phyloP scores from a whole-genome alignment of 2,113 vertebrate genomes.

The Ceyx margarethae region DNA sequence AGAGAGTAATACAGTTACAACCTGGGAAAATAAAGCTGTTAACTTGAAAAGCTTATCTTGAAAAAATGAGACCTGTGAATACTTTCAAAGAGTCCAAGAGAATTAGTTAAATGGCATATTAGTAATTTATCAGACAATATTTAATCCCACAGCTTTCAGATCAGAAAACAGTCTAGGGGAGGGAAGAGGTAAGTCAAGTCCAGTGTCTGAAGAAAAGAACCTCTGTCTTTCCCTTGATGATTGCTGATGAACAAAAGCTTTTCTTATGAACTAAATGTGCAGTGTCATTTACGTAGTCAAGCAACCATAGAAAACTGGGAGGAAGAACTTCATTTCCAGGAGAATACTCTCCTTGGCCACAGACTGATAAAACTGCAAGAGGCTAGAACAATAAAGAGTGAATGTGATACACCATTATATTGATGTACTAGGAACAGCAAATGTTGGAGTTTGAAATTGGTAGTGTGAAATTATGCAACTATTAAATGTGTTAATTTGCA shows the following conservation, averaged over 20 bases:
- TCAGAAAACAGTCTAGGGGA: not conserved
- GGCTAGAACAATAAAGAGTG: not conserved
- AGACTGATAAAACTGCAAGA: not conserved
- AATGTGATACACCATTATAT: not conserved
- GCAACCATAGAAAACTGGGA: not conserved
- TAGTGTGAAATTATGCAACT: slow-evolving; percentile 40
- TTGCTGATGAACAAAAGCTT: not conserved
- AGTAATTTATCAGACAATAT: not conserved
- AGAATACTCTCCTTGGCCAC: not conserved
- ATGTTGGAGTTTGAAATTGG: not conserved
- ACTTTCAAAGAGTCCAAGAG: not conserved
- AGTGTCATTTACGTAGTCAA: not conserved
- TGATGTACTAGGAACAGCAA: not conserved
- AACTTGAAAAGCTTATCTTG: not conserved
- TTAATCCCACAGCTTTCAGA: not conserved
- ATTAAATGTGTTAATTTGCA: slow-evolving; percentile 39
- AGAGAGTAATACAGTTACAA: not conserved
- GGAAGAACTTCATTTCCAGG: not conserved
- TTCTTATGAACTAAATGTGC: not conserved
- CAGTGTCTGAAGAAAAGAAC: not conserved
- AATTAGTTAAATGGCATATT: not conserved
- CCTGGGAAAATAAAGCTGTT: not conserved
- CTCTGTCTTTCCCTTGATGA: not conserved
- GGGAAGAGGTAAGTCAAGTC: not conserved
- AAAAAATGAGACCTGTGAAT: not conserved